A percentile compares a stretch with the other conserved stretches of the same genome.
phyloP scores from a whole-genome alignment of 2,888 invertebrate species.

The Cloeon dipterum region DNA sequence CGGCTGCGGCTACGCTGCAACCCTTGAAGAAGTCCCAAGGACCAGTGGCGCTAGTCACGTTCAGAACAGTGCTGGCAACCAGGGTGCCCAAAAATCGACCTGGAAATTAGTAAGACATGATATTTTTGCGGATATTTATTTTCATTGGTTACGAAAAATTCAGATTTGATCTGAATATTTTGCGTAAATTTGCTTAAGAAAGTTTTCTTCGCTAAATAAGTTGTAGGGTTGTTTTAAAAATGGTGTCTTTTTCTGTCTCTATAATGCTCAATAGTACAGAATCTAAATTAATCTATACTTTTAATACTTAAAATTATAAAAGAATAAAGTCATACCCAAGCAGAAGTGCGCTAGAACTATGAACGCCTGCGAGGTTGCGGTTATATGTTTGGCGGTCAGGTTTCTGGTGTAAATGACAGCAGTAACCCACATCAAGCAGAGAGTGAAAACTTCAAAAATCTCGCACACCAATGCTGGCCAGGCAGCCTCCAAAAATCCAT shows the following conservation, averaged over 20 bases:
- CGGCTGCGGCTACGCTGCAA: constrained; percentile 39
- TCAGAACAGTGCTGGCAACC: constrained; percentile 27
- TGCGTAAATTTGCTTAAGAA: no score
- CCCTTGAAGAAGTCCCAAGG: constrained; percentile 24
- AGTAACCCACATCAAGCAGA: constrained; percentile 58
- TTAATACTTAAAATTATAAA: no score
- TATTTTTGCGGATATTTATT: no score
- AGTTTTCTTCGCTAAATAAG: no score
- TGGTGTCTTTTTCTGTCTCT: no score
- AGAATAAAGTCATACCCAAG: constrained; percentile 30
- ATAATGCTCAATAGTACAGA: no score
- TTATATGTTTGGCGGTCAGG: constrained; percentile 50
- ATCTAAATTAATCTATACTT: neutral
- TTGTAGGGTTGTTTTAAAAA: no score
- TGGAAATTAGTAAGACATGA: no score
- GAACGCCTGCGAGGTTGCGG: constrained; percentile 53
- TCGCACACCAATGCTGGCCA: constrained; percentile 46
- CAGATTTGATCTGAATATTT: no score
- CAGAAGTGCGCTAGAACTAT: constrained; percentile 62
- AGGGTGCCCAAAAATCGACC: constrained; percentile 52
- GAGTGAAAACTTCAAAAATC: constrained; percentile 46
- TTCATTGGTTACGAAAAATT: no score
- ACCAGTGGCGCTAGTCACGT: constrained; percentile 18
- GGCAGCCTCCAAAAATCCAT: constrained; percentile 29
- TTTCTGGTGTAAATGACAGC: constrained; percentile 61